Conservation (phyloP, 53 echinoderm and acorn worm genomes). For the Temnopleurus reevesii region DNA sequence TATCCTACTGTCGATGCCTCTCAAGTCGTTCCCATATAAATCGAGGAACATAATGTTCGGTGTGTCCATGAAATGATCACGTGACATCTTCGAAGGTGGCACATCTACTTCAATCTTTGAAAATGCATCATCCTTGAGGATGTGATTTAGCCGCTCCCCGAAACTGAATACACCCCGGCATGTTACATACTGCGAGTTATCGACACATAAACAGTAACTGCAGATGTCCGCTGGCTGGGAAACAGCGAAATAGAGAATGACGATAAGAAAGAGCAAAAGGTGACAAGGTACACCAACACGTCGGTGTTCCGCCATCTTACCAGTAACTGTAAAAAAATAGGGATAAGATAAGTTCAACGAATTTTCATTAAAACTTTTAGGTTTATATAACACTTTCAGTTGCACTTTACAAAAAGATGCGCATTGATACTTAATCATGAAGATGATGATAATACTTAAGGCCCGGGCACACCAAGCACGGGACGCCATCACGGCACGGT, state of each 20-base stretch:
- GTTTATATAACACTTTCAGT: too few relatives aligned
- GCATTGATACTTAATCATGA: too few relatives aligned
- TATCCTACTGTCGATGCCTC: neutral
- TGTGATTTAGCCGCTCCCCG: neutral
- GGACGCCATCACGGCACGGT: too few relatives aligned
- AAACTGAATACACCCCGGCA: neutral
- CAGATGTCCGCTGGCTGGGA: neutral
- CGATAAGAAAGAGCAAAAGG: neutral
- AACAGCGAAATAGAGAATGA: neutral
- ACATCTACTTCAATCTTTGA: neutral
- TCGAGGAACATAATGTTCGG: neutral
- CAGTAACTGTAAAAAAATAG: too few relatives aligned
- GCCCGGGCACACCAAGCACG: too few relatives aligned
- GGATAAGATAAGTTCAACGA: too few relatives aligned
- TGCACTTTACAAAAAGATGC: too few relatives aligned
- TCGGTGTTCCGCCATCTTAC: too few relatives aligned
- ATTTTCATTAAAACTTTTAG: too few relatives aligned
- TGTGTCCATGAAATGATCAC: neutral
- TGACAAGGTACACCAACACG: neutral
- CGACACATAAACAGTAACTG: neutral
- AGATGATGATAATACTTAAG: too few relatives aligned
- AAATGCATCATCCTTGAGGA: neutral
- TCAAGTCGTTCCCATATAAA: neutral
- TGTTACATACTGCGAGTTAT: neutral
- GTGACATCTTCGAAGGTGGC: neutral